Percentiles rank a stretch among this genome's conserved stretches.
Evolutionary conservation across 2,113 vertebrate species (phyloP).

Genomic region (Erythrocercus mccallii): DNA sequence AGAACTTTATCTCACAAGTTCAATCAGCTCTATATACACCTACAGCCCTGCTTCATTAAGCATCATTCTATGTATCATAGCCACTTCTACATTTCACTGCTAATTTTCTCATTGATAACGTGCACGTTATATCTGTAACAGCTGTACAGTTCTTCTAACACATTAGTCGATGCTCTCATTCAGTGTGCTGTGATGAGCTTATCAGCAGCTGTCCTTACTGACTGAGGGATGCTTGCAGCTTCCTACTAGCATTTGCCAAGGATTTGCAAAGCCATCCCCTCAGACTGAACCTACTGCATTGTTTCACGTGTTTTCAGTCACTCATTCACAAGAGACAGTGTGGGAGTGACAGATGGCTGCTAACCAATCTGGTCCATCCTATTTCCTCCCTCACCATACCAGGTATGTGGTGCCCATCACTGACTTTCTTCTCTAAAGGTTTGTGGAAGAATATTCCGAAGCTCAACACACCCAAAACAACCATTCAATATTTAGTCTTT

Average conservation of each 20-base stretch:
- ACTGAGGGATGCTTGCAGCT: background rate
- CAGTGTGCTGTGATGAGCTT: background rate
- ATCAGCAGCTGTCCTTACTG: background rate
- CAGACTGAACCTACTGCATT: background rate
- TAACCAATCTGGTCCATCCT: background rate
- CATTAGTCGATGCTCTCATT: background rate
- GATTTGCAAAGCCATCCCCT: background rate
- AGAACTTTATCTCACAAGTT: background rate
- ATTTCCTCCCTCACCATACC: background rate
- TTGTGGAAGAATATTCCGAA: background rate
- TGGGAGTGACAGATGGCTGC: constrained; percentile 33
- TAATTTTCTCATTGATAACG: rapidly evolving
- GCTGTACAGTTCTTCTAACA: background rate
- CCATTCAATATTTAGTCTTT: background rate
- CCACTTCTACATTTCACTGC: background rate
- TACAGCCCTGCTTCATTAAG: background rate
- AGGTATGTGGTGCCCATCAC: background rate
- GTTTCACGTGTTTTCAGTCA: background rate
- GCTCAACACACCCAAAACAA: background rate
- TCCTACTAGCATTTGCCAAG: background rate
- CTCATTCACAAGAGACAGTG: background rate
- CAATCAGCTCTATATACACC: background rate
- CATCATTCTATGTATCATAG: background rate
- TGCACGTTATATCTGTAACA: background rate
- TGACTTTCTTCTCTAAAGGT: background rate